phyloP scores from a whole-genome alignment of 2,888 invertebrate genomes.

The Platerodrilus igneus region DNA sequence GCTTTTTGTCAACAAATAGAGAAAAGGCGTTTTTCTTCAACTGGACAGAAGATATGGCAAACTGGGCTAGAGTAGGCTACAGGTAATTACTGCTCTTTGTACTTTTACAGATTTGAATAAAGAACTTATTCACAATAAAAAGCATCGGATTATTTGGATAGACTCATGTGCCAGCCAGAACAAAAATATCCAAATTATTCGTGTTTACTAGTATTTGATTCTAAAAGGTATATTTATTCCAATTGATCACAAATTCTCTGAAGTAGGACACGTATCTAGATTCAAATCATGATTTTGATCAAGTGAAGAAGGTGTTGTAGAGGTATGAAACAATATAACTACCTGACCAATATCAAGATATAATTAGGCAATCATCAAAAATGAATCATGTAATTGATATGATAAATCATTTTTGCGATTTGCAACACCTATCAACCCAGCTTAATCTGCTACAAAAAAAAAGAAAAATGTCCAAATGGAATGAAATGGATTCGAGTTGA shows the following conservation, averaged over 20 bases:
- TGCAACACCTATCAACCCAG: slow-evolving; percentile 12
- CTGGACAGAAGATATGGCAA: slow-evolving; percentile 32
- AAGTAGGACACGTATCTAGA: too few relatives aligned
- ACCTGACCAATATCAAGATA: too few relatives aligned
- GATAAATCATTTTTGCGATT: slow-evolving; percentile 21
- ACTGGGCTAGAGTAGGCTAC: slow-evolving; percentile 29
- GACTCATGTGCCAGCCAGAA: slow-evolving; percentile 36
- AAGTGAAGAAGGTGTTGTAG: slow-evolving; percentile 33
- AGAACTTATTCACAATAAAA: too few relatives aligned
- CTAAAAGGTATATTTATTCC: too few relatives aligned
- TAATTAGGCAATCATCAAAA: too few relatives aligned
- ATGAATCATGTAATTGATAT: slow-evolving; percentile 23
- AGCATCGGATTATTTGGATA: too few relatives aligned
- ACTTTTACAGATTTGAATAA: too few relatives aligned
- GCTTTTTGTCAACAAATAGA: slow-evolving; percentile 10
- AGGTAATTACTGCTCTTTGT: too few relatives aligned
- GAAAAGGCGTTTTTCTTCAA: slow-evolving; percentile 17
- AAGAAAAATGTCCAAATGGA: slow-evolving; percentile 21
- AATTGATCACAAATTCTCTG: too few relatives aligned
- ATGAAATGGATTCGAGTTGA: slow-evolving; percentile 26
- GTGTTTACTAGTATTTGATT: too few relatives aligned
- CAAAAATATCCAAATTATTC: slow-evolving; percentile 36
- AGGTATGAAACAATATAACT: slow-evolving; percentile 32
- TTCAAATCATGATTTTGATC: too few relatives aligned
- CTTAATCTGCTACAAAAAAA: slow-evolving; percentile 20